Percentiles rank a stretch among this genome's conserved stretches.
These are phyloP conservation scores for Platalea minor DNA, from an alignment of 2,797 vertebrate genomes.

Conservation along the genomic window DNA sequence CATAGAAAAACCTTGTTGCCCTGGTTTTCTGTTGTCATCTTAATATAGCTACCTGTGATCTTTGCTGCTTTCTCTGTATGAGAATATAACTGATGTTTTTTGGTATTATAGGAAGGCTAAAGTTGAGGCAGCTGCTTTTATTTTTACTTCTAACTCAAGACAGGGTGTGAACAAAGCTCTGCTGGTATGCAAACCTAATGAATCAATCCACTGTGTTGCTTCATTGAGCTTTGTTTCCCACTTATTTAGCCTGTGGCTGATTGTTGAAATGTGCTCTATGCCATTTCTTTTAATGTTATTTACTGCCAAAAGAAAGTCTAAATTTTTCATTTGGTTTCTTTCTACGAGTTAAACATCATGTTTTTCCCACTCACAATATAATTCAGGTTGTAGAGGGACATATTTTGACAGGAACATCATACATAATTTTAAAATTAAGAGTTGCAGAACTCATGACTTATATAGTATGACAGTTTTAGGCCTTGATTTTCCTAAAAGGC, in stretches of 20 bases:
- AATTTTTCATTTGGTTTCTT: constrained; percentile 14
- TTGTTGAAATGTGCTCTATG: neutral
- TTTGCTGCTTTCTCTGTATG: neutral
- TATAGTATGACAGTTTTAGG: neutral
- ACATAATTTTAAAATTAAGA: constrained; percentile 23
- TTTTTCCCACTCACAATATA: neutral
- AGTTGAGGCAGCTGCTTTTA: neutral
- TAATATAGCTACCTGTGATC: neutral
- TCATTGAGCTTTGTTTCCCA: neutral
- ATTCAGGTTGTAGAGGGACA: neutral
- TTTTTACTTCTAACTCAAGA: neutral
- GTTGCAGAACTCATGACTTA: neutral
- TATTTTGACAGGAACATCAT: constrained; percentile 29
- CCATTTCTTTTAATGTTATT: neutral
- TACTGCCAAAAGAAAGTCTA: neutral
- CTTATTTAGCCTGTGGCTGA: neutral
- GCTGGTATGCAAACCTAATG: neutral
- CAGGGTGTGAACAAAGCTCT: neutral
- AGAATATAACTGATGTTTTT: neutral
- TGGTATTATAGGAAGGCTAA: neutral
- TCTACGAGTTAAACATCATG: neutral
- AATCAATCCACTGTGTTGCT: neutral
- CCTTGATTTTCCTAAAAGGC: constrained; percentile 18
- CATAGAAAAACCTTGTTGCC: neutral
- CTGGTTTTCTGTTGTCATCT: neutral